A percentile compares a stretch with the other conserved stretches of the same genome.
Conservation (phyloP, 1,140 invertebrate species). For the Drosophila nebulosa region DNA sequence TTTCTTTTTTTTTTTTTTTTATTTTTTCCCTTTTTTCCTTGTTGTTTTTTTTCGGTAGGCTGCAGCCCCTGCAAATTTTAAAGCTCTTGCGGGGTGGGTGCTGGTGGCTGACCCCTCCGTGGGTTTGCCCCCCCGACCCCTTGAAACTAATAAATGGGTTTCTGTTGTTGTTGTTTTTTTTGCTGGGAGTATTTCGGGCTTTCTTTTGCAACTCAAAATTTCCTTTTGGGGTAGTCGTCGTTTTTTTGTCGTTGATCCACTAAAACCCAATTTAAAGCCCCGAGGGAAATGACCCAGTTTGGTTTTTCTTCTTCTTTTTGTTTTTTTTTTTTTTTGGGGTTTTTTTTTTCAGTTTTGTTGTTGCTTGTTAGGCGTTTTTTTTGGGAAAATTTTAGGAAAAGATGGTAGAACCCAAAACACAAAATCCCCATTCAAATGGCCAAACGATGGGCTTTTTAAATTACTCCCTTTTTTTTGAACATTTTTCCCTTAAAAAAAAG, state of each 20-base stretch:
- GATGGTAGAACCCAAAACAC: constrained; percentile 29
- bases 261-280: constrained; percentile 64
- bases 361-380: constrained; percentile 48
- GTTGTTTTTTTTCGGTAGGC: constrained; percentile 30
- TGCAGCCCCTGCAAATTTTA: constrained; percentile 54
- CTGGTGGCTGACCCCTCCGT: constrained; percentile 37
- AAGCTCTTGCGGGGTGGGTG: constrained; percentile 23
- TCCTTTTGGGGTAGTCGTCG: constrained; percentile 58
- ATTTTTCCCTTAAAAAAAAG: too few species aligned
- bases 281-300: constrained; percentile 51
- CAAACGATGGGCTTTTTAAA: background rate
- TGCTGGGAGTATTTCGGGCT: constrained; percentile 33
- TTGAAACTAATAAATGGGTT: constrained; percentile 69
- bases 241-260: constrained; percentile 48
- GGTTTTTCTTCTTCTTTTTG: background rate
- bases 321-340: too few species aligned
- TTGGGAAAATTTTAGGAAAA: constrained; percentile 52
- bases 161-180: too few species aligned
- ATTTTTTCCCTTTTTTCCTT: background rate
- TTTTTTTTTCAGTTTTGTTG: background rate
- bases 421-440: background rate
- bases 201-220: constrained; percentile 37
- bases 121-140: constrained; percentile 49
- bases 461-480: background rate
- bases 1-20: background rate